phyloP scores from a whole-genome alignment of 2,113 vertebrate genomes.

The Cromileptes altivelis region DNA sequence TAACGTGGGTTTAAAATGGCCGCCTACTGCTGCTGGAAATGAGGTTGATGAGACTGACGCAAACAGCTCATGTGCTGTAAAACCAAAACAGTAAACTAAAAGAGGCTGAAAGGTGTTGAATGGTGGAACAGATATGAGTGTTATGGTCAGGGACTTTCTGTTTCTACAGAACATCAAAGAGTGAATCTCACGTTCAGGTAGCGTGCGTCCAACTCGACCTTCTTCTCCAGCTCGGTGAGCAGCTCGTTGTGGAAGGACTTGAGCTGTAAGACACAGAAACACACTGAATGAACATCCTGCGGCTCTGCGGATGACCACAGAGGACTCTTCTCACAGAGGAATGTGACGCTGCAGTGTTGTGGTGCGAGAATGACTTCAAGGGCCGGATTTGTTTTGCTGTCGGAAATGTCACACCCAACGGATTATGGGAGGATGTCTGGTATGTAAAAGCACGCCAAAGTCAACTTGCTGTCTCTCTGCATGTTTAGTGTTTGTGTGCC shows the following conservation, averaged over 20 bases:
- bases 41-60: no score
- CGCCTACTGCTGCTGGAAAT: neutral
- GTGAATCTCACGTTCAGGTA: slow-evolving; percentile 93
- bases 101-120: neutral
- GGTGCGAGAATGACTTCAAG: neutral
- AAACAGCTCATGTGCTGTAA: neutral
- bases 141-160: neutral
- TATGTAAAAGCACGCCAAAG: neutral
- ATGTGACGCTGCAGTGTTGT: neutral
- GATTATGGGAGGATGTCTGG: slow-evolving; percentile 6
- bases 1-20: neutral
- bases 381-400: neutral
- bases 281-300: neutral
- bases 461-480: neutral
- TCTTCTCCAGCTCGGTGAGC: slow-evolving; percentile 97
- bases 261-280: slow-evolving; percentile 84
- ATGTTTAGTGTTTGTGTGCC: slow-evolving; percentile 5
- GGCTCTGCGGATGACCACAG: neutral
- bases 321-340: neutral
- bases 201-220: slow-evolving; percentile 96
- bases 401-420: slow-evolving; percentile 21
- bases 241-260: slow-evolving; percentile 98
- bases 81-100: neutral
- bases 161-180: neutral
- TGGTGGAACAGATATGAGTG: neutral